Evolutionary conservation across 2,797 vertebrate species (phyloP), one percentile per base, ranked within the genome.

Genomic region (Petrocephalus sullivani): DNA sequence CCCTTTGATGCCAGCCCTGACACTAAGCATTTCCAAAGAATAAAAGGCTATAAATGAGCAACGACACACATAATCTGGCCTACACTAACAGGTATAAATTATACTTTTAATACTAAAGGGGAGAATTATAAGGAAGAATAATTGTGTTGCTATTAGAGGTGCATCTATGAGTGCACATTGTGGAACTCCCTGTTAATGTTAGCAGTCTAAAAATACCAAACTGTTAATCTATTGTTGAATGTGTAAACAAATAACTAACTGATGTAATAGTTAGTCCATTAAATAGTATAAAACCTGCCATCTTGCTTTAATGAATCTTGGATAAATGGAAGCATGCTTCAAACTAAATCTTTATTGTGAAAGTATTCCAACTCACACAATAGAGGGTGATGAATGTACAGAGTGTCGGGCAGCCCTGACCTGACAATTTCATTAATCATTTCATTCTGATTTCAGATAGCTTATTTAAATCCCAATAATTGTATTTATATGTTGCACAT

Each of bases 371-470:
- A 37, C 41, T 81, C 19, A 49, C 16, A 81, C 14, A 49, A 49
- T 21, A 81, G 75, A 81, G 75, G 14, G 67, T 71, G 67, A 16
- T 82, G 49, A 84, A n/a, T 84, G n/a, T 12, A 54, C 4, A 28
- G 19, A 84, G 21, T 49, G n/a, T 16, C 54, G 21, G 9, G 21
- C 49, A 54, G 21, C 51, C 19, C 21, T 12, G 49, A 85, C 54
- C 23, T 41, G 54, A 86, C 28, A 86, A 9, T 54, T 58, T 7
- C 84, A 86, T 86, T 86, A 28, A 86, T 41, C 53, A 33, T 60
- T 56, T 86, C 56, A 86, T 86, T 57, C 84, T 37, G 84, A 86
- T 86, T 57, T 23, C 23, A 53, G 58, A 86, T 53, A 58, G 23
- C 51, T 53, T 33, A 37, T 58, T 58, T 57, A 37, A 57, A 23